Percentiles rank a stretch among this genome's conserved stretches.
Evolutionary conservation across 1,140 invertebrate genomes (phyloP).

Genomic region (Paraescarpia echinospica): DNA sequence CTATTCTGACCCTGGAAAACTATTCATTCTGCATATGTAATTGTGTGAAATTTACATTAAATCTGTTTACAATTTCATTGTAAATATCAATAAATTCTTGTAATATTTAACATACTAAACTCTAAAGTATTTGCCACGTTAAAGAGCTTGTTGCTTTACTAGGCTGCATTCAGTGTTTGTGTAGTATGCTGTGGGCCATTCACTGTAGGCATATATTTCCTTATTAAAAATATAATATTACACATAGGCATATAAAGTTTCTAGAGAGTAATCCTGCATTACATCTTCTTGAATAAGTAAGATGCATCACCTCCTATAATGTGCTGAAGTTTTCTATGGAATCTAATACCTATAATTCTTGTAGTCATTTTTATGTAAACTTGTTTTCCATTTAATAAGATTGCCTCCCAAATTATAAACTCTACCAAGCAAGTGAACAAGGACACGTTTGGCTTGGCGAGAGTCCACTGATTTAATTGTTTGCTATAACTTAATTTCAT

Average conservation of each 20-base stretch:
- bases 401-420: no score
- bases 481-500: not conserved
- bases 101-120: not conserved
- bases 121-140: not conserved
- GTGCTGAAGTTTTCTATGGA: not conserved
- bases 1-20: not conserved
- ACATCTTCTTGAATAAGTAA: no score
- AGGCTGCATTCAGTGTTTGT: not conserved
- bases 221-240: no score
- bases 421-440: no score
- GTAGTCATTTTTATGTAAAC: not conserved
- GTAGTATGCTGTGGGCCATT: not conserved
- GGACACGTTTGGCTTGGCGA: no score
- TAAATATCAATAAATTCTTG: not conserved
- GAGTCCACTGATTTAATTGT: not conserved
- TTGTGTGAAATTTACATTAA: not conserved
- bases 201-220: not conserved
- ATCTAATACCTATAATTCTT: not conserved
- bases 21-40: not conserved
- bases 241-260: no score
- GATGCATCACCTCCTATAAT: not conserved
- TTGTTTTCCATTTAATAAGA: not conserved
- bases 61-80: not conserved
- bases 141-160: not conserved
- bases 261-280: no score